Base-by-base conservation (phyloP, 2,888 invertebrate genomes). In the Chloroclysta siterata region DNA sequence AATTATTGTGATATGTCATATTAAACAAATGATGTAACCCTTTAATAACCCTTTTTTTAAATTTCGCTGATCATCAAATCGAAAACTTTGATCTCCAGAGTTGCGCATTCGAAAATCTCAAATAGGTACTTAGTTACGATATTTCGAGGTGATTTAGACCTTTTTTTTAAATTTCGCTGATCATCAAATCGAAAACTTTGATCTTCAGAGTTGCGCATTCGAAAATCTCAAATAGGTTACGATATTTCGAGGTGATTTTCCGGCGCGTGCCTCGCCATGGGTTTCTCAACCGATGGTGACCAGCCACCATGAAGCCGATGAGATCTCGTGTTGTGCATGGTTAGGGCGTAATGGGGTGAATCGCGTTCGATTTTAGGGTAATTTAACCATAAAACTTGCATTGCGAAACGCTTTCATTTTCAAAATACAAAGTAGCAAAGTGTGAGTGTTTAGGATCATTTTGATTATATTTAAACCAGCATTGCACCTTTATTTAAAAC, bases 191-290 rank as follows among this genome's bases (percentile, higher is more conserved):
- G 5, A 33, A 33, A 8, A 33, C 33, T 33, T 33, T 7, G 33
- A 33, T 8, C 33, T 5, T 6, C 8, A 39, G 1, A 39, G 36
- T 39, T 39, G 36, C 36, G 36, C 36, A 75, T 74, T 70, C 68
- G 71, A 72, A 72, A 76, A 73, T 72, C 72, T 72, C 66, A 58
- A 74, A 74, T 71, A 39, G 36, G 75, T 75, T 76, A 72, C 75
- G 73, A 77, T 76, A 76, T 77, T 76, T 75, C 73, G 72, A 54
- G 72, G 72, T 74, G 67, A 79, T 79, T 79, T 79, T 79, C 79
- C 79, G 78, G 78, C 71, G 58, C 57, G 67, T 77, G 76, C 70
- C 70, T 75, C 72, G 63, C 70, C 66, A 60, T 65, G 63, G 66
- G 71, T 74, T 72, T 70, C 72, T 53, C 70, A 72, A 73, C 66